Percentiles rank a stretch among this genome's conserved stretches.
These are phyloP conservation scores for Caenorhabditis doughertyi DNA, from an alignment of 2,888 invertebrate species.

Conservation along the genomic window DNA sequence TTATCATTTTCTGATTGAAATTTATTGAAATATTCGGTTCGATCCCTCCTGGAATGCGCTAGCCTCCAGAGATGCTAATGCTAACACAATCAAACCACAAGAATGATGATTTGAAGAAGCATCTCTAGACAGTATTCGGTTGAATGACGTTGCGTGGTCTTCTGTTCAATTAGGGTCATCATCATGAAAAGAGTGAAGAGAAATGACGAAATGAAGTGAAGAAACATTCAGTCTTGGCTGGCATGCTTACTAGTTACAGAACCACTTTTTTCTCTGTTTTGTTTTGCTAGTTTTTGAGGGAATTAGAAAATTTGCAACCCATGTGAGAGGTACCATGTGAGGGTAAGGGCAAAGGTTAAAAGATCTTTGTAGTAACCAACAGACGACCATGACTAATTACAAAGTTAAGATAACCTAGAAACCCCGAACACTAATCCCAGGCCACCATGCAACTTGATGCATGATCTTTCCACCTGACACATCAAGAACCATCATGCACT, in stretches of 20 bases:
- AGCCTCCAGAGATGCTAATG: too few relatives aligned
- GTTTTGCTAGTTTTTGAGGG: too few relatives aligned
- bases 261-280: not conserved
- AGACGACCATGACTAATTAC: too few relatives aligned
- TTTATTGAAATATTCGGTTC: not conserved
- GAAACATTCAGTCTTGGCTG: constrained; percentile 6
- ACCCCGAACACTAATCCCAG: not conserved
- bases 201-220: constrained; percentile 39
- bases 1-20: not conserved
- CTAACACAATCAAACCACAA: not conserved
- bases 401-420: too few relatives aligned
- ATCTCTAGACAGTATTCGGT: constrained; percentile 18
- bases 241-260: not conserved
- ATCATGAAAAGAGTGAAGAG: constrained; percentile 31
- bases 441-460: not conserved
- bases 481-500: constrained; percentile 25
- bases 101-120: not conserved
- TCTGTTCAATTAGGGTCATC: constrained; percentile 55
- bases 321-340: too few relatives aligned
- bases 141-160: constrained; percentile 35
- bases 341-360: too few relatives aligned
- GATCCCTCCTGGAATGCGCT: too few relatives aligned
- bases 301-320: not conserved
- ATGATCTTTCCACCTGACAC: constrained; percentile 2
- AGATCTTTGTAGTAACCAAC: too few relatives aligned